Evolutionary conservation across 2,888 invertebrate species (phyloP).

Genomic region (Phaedon cochleariae): DNA sequence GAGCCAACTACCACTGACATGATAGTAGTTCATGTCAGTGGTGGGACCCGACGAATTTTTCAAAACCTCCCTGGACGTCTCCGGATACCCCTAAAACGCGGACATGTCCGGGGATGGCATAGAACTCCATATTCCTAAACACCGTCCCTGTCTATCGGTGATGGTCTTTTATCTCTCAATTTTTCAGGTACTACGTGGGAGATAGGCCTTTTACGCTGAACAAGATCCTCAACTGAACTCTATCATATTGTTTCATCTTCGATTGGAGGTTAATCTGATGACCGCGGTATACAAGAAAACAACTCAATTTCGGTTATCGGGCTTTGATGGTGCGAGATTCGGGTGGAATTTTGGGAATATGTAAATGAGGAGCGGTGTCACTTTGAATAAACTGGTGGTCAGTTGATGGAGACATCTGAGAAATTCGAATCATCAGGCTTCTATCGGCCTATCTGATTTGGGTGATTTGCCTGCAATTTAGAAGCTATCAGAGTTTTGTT

Average conservation of each 20-base stretch:
- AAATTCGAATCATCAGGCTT: neutral
- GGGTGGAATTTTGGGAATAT: neutral
- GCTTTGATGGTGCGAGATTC: neutral
- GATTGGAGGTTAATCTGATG: neutral
- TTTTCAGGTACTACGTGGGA: slow-evolving; percentile 10
- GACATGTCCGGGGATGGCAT: too few species aligned
- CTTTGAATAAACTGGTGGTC: neutral
- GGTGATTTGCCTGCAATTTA: neutral
- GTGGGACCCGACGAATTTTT: too few species aligned
- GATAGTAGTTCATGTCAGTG: too few species aligned
- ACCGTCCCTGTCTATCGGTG: neutral
- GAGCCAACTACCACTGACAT: too few species aligned
- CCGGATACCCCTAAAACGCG: too few species aligned
- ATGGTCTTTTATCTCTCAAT: neutral
- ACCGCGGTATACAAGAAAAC: neutral
- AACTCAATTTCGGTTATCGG: neutral
- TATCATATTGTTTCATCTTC: neutral
- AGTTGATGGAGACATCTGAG: neutral
- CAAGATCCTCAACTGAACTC: neutral
- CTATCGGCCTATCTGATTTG: neutral
- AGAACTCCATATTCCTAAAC: neutral
- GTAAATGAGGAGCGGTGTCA: neutral
- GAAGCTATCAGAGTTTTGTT: too few species aligned
- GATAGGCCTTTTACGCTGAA: slow-evolving; percentile 8
- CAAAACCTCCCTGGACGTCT: too few species aligned